These are phyloP conservation scores for Lottia scabra DNA, from an alignment of 2,888 invertebrate species.

Conservation along the genomic window DNA sequence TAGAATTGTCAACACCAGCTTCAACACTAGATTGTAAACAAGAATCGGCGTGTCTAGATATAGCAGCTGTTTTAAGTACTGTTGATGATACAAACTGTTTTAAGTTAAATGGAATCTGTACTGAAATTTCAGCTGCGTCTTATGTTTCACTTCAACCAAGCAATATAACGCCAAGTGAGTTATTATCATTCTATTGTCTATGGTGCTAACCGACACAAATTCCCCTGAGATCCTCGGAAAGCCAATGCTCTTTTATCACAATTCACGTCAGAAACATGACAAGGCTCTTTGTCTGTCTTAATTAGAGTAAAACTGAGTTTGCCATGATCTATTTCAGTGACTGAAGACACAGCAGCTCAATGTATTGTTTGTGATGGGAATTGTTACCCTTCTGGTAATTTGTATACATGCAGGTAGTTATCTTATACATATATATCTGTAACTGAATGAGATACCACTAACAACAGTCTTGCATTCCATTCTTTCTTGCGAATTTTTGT, in stretches of 20 bases:
- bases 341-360: neutral
- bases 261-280: no score
- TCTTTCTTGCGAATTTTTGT: no score
- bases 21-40: neutral
- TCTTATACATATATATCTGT: no score
- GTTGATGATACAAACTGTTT: neutral
- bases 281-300: no score
- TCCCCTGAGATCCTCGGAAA: no score
- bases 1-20: neutral
- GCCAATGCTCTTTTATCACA: no score
- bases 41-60: neutral
- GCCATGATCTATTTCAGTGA: neutral
- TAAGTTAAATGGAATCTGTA: neutral
- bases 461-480: no score
- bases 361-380: neutral
- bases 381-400: neutral
- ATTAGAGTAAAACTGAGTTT: no score
- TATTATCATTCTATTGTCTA: no score
- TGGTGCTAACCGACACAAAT: no score
- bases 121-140: neutral
- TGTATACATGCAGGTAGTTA: neutral
- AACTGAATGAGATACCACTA: no score
- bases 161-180: no score
- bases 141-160: neutral
- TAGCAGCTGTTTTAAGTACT: neutral